Conservation (phyloP, 2,888 invertebrate genomes). For the Mantis religiosa region DNA sequence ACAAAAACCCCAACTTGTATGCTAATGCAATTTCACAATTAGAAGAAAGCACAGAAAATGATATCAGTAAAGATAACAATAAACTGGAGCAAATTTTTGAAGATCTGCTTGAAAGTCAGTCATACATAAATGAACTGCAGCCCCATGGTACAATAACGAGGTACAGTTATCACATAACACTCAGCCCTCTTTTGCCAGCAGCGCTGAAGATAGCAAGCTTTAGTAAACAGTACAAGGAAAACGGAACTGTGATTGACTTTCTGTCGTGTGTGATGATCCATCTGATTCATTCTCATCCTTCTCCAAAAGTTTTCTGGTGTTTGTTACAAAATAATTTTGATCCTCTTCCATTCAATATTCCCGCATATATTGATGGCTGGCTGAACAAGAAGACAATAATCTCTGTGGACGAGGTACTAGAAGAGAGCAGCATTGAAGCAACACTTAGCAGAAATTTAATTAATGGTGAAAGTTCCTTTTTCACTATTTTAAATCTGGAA, state of each 20-base stretch:
- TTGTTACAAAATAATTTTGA: neutral
- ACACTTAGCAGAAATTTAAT: constrained; percentile 49
- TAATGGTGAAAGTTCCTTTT: constrained; percentile 40
- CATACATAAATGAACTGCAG: neutral
- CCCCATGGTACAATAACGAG: neutral
- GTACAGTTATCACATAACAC: neutral
- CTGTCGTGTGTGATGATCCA: constrained; percentile 16
- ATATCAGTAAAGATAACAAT: neutral
- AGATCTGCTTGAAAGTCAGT: neutral
- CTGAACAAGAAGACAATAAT: constrained; percentile 37
- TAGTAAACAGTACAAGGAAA: neutral
- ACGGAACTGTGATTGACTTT: neutral
- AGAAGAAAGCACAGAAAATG: neutral
- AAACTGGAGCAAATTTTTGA: neutral
- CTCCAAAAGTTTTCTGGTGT: neutral
- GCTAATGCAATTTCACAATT: neutral
- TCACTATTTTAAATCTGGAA: constrained; percentile 41
- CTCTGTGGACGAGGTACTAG: constrained; percentile 42
- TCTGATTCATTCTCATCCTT: constrained; percentile 9
- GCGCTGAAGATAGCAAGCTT: neutral
- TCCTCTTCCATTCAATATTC: neutral
- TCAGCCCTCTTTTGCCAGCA: constrained; percentile 19
- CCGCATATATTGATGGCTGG: constrained; percentile 7
- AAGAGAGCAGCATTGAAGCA: constrained; percentile 42
- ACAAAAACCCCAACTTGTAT: neutral